Conservation (phyloP, 2,113 vertebrate genomes). For the Etheostoma cragini region DNA sequence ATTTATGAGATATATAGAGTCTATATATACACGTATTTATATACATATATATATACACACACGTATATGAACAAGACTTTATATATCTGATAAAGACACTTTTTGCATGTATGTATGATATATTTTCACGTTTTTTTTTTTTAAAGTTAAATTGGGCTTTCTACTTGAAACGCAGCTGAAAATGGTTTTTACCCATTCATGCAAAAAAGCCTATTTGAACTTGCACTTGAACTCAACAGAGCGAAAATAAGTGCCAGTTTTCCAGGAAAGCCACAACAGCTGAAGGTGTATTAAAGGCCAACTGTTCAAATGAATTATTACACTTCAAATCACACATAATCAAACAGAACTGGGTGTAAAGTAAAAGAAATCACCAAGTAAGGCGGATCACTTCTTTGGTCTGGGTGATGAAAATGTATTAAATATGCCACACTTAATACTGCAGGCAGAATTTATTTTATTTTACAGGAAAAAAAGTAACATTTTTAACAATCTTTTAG, state of each 20-base stretch:
- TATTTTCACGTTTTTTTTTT: neutral
- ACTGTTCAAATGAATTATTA: conserved; percentile 7
- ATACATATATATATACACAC: too few relatives aligned
- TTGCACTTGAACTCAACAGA: conserved; percentile 4
- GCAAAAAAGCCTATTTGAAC: neutral
- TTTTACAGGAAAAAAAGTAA: neutral
- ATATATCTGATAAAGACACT: too few relatives aligned
- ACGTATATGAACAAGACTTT: too few relatives aligned
- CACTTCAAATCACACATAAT: neutral
- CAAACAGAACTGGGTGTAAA: neutral
- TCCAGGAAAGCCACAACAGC: conserved; percentile 23
- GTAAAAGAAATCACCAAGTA: neutral
- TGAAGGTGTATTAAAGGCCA: conserved; percentile 23
- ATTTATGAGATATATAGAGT: too few relatives aligned
- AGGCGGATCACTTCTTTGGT: neutral
- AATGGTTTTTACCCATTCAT: neutral
- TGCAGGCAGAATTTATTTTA: neutral
- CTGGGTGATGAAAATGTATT: neutral
- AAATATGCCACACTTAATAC: too few relatives aligned
- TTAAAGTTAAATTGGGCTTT: neutral
- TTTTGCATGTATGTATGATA: too few relatives aligned
- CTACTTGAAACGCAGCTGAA: neutral
- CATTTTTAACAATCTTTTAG: neutral
- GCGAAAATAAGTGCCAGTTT: neutral
- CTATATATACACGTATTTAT: too few relatives aligned